A percentile compares a stretch with the other conserved stretches of the same genome.
Conservation (phyloP, 1,140 invertebrate genomes). For the Euura lappo region DNA sequence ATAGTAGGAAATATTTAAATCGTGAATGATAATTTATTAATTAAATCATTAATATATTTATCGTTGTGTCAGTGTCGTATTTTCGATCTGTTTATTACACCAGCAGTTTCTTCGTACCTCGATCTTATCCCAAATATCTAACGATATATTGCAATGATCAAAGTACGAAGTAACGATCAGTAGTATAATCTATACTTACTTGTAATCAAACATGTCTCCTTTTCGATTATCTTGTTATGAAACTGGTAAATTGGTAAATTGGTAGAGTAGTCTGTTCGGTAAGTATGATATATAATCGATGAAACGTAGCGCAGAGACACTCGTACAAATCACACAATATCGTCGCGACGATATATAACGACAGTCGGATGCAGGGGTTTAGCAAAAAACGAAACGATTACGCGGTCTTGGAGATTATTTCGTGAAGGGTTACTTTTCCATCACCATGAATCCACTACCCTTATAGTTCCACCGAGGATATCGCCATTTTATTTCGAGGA, state of each 20-base stretch:
- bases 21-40: conserved; percentile 3
- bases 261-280: not conserved
- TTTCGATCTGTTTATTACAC: not conserved
- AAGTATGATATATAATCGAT: not conserved
- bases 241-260: not conserved
- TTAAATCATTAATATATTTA: not conserved
- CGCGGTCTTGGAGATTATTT: not conserved
- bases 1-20: conserved; percentile 7
- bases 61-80: not conserved
- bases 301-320: not conserved
- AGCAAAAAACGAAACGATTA: not conserved
- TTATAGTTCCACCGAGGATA: conserved; percentile 68
- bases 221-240: not conserved
- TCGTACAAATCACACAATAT: not conserved
- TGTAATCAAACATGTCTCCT: not conserved
- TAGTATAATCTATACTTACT: not conserved
- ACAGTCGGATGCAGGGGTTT: not conserved
- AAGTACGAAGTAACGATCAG: conserved; percentile 2
- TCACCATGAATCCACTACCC: conserved; percentile 27
- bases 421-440: not conserved
- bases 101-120: not conserved
- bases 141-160: not conserved
- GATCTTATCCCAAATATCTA: not conserved
- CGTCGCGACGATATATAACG: not conserved
- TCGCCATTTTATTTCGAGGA: conserved; percentile 65